These are phyloP conservation scores for Helicoverpa zea DNA, from an alignment of 1,140 invertebrate species.

Conservation along the genomic window DNA sequence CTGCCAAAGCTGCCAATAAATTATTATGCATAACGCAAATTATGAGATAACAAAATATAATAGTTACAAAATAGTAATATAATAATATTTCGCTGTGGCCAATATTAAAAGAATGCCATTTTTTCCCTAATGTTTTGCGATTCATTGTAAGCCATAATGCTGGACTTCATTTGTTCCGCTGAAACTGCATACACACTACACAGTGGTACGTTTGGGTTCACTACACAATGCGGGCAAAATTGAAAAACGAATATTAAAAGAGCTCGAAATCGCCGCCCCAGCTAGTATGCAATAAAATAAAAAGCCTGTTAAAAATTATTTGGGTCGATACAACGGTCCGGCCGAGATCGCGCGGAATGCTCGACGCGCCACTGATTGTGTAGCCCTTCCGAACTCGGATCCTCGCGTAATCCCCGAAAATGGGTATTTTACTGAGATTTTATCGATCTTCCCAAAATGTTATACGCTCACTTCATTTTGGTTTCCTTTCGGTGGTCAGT, in stretches of 20 bases:
- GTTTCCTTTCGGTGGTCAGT: conserved; percentile 53
- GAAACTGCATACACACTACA: neutral
- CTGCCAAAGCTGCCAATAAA: neutral
- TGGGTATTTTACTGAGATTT: conserved; percentile 54
- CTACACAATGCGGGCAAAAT: conserved; percentile 9
- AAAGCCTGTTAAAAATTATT: conserved; percentile 38
- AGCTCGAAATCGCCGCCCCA: conserved; percentile 2
- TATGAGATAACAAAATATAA: neutral
- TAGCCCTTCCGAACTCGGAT: conserved; percentile 43
- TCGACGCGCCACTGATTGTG: conserved; percentile 37
- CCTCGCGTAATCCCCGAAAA: conserved; percentile 45
- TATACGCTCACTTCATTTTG: conserved; percentile 51
- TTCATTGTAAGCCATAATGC: neutral
- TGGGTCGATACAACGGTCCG: conserved; percentile 21
- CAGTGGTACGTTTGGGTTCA: neutral
- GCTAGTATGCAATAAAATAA: conserved; percentile 34
- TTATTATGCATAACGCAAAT: neutral
- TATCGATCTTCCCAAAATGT: conserved; percentile 53
- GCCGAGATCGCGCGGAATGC: conserved; percentile 22
- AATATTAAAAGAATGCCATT: neutral
- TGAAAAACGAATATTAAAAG: conserved; percentile 29
- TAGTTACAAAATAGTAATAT: neutral
- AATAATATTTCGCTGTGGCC: neutral
- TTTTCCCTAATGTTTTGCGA: neutral
- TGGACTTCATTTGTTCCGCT: neutral